Evolutionary conservation across 2,113 vertebrate species (phyloP).

Genomic region (Thomomys bottae): DNA sequence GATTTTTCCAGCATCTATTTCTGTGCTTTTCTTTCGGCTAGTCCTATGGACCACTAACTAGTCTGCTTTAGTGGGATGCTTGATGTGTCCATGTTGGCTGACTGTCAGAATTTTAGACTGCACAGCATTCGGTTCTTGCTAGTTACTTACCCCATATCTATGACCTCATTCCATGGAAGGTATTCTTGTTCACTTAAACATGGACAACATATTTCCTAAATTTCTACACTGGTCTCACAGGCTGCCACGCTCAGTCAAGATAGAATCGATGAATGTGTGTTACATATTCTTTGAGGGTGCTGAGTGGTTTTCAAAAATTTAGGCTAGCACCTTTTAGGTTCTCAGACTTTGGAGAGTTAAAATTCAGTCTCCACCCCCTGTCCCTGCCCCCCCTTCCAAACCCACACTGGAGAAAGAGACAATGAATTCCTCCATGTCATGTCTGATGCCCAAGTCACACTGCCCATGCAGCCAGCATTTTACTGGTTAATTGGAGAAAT

Average conservation of each 20-base stretch:
- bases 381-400: background rate
- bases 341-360: background rate
- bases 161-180: background rate
- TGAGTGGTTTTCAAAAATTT: background rate
- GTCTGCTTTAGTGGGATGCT: background rate
- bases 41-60: background rate
- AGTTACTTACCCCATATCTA: background rate
- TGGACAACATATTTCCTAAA: background rate
- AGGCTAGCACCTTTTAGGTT: background rate
- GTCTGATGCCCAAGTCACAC: background rate
- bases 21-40: background rate
- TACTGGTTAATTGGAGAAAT: too few species aligned
- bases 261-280: background rate
- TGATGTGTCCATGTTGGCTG: background rate
- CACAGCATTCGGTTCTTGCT: background rate
- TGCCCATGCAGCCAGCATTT: too few species aligned
- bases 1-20: background rate
- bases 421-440: background rate
- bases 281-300: background rate
- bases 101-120: background rate
- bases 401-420: background rate
- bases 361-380: background rate
- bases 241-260: background rate
- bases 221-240: background rate
- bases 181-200: background rate